Conservation (phyloP, 2,113 vertebrate genomes). For the Dolichallabes microphthalmus region DNA sequence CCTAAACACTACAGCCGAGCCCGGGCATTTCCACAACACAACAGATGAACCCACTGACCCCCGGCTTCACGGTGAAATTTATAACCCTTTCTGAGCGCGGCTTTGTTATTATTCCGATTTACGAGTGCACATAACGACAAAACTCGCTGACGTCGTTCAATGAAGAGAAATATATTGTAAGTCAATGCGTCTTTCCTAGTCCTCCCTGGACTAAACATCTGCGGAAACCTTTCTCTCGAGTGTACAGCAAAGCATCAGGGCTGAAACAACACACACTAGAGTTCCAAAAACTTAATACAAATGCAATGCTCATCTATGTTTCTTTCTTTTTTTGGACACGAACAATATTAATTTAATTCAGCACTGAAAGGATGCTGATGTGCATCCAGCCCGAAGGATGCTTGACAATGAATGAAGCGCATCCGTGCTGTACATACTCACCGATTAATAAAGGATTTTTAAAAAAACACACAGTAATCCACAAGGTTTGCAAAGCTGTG, state of each 20-base stretch:
- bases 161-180: slow-evolving; percentile 1
- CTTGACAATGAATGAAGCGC: slow-evolving; percentile 21
- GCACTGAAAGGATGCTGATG: slow-evolving; percentile 9
- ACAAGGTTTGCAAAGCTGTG: slow-evolving; percentile 52
- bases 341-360: neutral
- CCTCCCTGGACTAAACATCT: slow-evolving; percentile 22
- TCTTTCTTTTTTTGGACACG: neutral
- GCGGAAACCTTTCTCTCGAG: neutral
- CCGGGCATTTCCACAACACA: slow-evolving; percentile 52
- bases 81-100: slow-evolving; percentile 56
- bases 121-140: slow-evolving; percentile 19
- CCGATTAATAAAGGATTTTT: slow-evolving; percentile 5
- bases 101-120: slow-evolving; percentile 55
- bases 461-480: slow-evolving; percentile 63
- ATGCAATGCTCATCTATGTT: neutral
- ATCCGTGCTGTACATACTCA: slow-evolving; percentile 36
- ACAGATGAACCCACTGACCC: slow-evolving; percentile 48
- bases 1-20: slow-evolving; percentile 64
- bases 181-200: neutral
- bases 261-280: neutral
- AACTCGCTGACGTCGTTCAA: slow-evolving; percentile 10
- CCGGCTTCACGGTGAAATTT: slow-evolving; percentile 44
- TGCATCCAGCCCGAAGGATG: slow-evolving; percentile 15
- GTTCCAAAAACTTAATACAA: neutral
- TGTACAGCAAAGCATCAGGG: neutral